Conservation (phyloP, 2,797 vertebrate species). For the Eurystomus glaucurus region DNA sequence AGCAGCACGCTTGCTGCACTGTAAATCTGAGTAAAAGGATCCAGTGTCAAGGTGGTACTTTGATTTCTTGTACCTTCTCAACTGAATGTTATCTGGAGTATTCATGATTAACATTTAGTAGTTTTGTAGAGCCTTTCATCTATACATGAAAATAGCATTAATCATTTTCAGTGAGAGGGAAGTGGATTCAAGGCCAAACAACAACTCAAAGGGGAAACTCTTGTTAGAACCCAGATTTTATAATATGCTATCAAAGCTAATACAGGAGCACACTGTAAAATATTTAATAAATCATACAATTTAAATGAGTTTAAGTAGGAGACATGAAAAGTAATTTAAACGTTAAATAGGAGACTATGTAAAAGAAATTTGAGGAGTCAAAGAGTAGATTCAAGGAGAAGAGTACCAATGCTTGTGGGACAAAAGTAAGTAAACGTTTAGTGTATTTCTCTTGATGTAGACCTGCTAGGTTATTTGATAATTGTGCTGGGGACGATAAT, state of each 20-base stretch:
- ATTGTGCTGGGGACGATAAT: background rate
- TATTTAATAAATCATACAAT: background rate
- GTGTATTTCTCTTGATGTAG: background rate
- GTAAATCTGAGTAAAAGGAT: background rate
- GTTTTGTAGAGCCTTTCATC: conserved; percentile 8
- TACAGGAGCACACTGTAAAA: background rate
- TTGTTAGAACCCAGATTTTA: background rate
- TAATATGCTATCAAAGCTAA: background rate
- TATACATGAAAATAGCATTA: background rate
- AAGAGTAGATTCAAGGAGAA: background rate
- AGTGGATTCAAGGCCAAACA: background rate
- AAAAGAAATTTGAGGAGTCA: background rate
- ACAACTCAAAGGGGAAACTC: background rate
- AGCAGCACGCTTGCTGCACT: background rate
- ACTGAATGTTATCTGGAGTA: background rate
- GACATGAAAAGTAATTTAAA: background rate
- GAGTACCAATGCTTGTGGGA: background rate
- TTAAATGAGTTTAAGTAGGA: background rate
- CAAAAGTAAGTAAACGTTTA: background rate
- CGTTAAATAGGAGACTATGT: background rate
- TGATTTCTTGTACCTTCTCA: conserved; percentile 8
- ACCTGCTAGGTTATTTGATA: background rate
- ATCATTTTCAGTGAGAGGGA: background rate
- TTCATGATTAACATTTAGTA: background rate
- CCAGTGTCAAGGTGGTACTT: background rate